These are phyloP conservation scores for Telmatochromis sp. DNA, from an alignment of 2,113 vertebrate genomes.

Conservation along the genomic window DNA sequence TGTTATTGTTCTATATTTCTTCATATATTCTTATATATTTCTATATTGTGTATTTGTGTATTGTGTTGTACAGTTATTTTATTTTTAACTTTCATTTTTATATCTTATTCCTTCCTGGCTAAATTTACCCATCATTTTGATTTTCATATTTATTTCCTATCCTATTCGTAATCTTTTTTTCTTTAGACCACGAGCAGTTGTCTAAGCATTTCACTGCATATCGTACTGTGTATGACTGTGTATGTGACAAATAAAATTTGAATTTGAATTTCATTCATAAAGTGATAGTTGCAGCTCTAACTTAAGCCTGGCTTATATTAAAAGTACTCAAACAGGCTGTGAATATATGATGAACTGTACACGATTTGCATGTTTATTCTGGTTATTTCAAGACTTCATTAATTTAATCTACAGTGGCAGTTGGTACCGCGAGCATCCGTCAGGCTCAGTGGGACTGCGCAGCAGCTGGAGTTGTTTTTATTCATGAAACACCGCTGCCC, in stretches of 20 bases:
- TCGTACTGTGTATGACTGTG: not conserved
- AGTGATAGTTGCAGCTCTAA: not conserved
- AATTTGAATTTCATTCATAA: not conserved
- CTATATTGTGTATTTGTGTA: no score
- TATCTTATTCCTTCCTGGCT: no score
- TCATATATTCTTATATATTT: not conserved
- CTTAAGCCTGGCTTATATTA: not conserved
- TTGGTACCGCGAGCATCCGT: not conserved
- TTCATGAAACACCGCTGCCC: not conserved
- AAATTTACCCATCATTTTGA: no score
- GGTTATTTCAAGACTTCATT: not conserved
- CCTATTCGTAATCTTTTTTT: no score
- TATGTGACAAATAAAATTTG: not conserved
- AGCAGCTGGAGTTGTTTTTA: not conserved
- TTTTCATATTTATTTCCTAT: no score
- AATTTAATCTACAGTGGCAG: not conserved
- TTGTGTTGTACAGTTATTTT: no score
- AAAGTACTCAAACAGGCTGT: not conserved
- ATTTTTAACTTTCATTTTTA: no score
- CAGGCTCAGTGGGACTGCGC: not conserved
- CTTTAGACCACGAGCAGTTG: no score
- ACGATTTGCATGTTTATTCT: not conserved
- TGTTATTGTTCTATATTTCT: not conserved
- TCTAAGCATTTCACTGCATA: no score
- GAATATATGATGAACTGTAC: not conserved